Conservation (phyloP, 2,113 vertebrate genomes). For the Cyphomyrus discorhynchus region DNA sequence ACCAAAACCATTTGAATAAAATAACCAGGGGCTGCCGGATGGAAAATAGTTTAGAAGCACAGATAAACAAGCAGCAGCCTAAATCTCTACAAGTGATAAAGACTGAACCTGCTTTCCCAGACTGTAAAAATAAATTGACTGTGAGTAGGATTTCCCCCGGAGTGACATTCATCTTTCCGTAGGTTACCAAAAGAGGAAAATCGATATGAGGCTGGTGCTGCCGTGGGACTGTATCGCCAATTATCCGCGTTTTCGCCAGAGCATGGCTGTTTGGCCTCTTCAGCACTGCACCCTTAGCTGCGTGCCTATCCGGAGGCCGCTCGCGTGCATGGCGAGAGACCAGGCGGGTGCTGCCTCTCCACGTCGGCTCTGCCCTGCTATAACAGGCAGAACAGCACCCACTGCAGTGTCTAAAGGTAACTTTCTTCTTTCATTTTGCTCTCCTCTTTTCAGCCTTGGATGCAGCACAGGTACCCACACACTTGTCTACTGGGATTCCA, state of each 20-base stretch:
- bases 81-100: background rate
- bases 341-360: background rate
- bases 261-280: background rate
- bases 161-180: background rate
- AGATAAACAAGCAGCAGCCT: background rate
- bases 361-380: background rate
- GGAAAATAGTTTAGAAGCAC: background rate
- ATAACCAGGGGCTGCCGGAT: background rate
- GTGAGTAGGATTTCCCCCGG: background rate
- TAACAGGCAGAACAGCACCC: background rate
- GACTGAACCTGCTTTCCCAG: background rate
- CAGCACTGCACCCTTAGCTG: background rate
- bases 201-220: background rate
- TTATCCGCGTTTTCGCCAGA: background rate
- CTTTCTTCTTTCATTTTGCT: background rate
- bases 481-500: background rate
- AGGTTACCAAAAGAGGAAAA: background rate
- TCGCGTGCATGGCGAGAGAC: background rate
- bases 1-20: background rate
- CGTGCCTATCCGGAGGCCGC: background rate
- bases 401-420: background rate
- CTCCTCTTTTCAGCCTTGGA: background rate
- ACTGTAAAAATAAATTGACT: conserved; percentile 3
- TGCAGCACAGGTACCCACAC: background rate
- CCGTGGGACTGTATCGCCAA: background rate